Base-by-base conservation (phyloP, 2,888 invertebrate genomes). In the Apodemia zela region DNA sequence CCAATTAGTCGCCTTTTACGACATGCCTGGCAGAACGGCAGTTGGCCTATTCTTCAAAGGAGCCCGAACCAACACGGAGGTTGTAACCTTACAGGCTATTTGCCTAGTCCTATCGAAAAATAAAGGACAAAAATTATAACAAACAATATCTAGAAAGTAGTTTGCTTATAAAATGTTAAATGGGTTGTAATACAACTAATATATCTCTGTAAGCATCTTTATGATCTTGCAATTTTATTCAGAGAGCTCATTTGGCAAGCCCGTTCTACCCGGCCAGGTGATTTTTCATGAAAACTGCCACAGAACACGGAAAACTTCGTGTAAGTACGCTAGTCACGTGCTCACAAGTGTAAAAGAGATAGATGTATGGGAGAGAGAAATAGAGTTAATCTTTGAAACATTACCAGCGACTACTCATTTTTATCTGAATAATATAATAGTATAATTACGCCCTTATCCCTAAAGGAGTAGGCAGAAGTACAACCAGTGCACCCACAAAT, bases 211-310 rank as follows among this genome's bases (percentile, higher is more conserved):
- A 54, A 21, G 18, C 25, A 54, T 25, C 18, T 54, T 54, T 38
- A 11, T 29, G 29, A 49, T 63, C 59, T 59, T 67, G 64, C 66
- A 65, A 69, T 67, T 67, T 67, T 68, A 69, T 60, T 61, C 64
- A 58, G 21, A 70, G 76, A 81, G 75, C 80, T 84, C 80, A 82
- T 85, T 82, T 81, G 72, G 73, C 74, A 71, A 71, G 69, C 72
- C 67, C 68, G 66, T 68, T 68, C 71, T 74, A 77, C 75, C 75
- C 72, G 69, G 71, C 69, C 82, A 85, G 86, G 86, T 86, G 80
- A 86, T 87, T 87, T 87, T 87, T 87, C 87, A 78, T 77, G 78
- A 70, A 79, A 82, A 83, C 78, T 79, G 77, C 81, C 78, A 82
- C 85, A 82, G 83, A 82, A 74, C 75, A 77, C 75, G 82, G 79